These are phyloP conservation scores for Psilopsiagon aurifrons DNA, from an alignment of 2,113 vertebrate genomes.

Conservation along the genomic window DNA sequence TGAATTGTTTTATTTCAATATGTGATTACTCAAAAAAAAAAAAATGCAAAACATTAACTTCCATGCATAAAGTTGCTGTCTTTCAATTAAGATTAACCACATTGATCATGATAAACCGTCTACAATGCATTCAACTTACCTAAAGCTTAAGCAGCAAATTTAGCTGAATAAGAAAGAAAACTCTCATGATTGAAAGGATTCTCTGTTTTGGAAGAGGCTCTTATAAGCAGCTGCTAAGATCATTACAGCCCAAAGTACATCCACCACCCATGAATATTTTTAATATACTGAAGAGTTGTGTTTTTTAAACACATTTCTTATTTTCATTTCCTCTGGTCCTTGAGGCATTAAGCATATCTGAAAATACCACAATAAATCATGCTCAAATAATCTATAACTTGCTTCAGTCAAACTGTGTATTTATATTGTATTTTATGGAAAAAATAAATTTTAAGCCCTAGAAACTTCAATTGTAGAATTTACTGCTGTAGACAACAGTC, in stretches of 20 bases:
- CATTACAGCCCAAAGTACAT: neutral
- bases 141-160: neutral
- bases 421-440: neutral
- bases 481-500: neutral
- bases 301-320: neutral
- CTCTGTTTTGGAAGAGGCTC: neutral
- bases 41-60: neutral
- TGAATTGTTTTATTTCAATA: neutral
- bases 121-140: neutral
- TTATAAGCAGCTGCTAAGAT: neutral
- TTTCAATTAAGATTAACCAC: neutral
- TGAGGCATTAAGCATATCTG: neutral
- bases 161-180: neutral
- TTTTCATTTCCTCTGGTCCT: slow-evolving; percentile 12
- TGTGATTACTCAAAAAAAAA: neutral
- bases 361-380: neutral
- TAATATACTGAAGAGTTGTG: neutral
- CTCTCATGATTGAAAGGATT: neutral
- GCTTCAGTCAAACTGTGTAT: neutral
- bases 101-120: neutral
- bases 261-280: neutral
- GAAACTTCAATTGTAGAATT: neutral
- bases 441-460: neutral
- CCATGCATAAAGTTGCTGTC: neutral
- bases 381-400: neutral